Evolutionary conservation across 2,113 vertebrate genomes (phyloP).

Genomic region (Brienomyrus brachyistius): DNA sequence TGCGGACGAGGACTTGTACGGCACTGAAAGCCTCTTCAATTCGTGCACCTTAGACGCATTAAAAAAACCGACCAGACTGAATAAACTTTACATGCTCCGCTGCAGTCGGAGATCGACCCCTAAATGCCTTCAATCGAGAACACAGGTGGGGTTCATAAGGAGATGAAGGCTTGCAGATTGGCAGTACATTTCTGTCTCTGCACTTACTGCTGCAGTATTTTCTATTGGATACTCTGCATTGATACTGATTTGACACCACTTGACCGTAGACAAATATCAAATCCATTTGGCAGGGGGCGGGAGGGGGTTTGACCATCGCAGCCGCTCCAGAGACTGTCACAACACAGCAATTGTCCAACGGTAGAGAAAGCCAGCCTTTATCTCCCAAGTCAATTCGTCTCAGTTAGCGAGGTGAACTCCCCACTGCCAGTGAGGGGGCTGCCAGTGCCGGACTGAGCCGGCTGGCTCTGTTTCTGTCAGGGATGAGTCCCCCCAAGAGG

Average conservation of each 20-base stretch:
- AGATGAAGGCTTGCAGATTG: not conserved
- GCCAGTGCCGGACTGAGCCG: conserved; percentile 43
- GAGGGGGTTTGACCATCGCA: not conserved
- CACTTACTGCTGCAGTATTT: not conserved
- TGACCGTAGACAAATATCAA: not conserved
- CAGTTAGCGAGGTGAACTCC: conserved; percentile 25
- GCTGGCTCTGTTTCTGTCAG: conserved; percentile 30
- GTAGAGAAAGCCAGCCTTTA: conserved; percentile 27
- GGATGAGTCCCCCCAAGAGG: conserved; percentile 11
- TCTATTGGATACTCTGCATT: not conserved
- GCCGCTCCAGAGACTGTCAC: not conserved
- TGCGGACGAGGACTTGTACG: not conserved
- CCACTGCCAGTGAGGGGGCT: conserved; percentile 41
- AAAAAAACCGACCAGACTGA: not conserved
- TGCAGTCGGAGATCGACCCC: not conserved
- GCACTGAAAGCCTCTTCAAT: not conserved
- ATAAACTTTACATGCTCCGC: not conserved
- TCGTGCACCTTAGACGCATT: not conserved
- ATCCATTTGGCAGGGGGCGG: not conserved
- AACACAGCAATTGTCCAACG: conserved; percentile 3
- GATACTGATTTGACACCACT: not conserved
- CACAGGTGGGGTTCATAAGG: not conserved
- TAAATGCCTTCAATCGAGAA: not conserved
- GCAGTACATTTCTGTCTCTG: not conserved
- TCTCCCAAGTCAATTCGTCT: not conserved